phyloP scores from a whole-genome alignment of 2,888 invertebrate genomes.

The Spisula solida region DNA sequence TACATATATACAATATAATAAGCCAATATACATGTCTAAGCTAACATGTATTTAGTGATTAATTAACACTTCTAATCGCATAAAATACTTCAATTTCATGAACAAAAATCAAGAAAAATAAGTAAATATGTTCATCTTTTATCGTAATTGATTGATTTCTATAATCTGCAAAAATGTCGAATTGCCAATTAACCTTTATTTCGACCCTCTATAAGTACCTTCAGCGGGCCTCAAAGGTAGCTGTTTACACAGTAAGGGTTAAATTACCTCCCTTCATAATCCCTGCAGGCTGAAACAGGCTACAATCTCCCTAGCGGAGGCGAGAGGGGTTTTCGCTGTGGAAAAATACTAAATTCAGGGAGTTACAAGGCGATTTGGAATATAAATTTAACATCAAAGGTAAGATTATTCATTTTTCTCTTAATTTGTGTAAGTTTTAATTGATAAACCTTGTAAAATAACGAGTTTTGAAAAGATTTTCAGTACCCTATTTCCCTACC shows the following conservation, averaged over 20 bases:
- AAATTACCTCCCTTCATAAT: conserved; percentile 70
- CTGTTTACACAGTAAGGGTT: conserved; percentile 69
- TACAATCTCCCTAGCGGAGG: conserved; percentile 54
- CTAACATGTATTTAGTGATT: too few relatives aligned
- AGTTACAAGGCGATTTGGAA: conserved; percentile 42
- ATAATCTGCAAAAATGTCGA: background rate
- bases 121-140: background rate
- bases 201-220: conserved; percentile 6
- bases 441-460: conserved; percentile 18
- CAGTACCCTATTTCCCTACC: conserved; percentile 69
- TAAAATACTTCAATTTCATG: background rate
- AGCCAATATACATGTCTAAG: too few relatives aligned
- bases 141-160: background rate
- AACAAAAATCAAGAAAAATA: background rate
- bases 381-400: conserved; percentile 55
- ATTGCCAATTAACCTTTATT: background rate
- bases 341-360: conserved; percentile 58
- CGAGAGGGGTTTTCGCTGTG: conserved; percentile 61
- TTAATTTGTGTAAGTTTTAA: conserved; percentile 14
- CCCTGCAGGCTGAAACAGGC: conserved; percentile 73
- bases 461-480: conserved; percentile 49
- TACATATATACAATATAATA: too few relatives aligned
- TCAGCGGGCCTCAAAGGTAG: conserved; percentile 46
- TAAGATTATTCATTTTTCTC: conserved; percentile 53
- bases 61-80: background rate